phyloP scores from a whole-genome alignment of 2,888 invertebrate genomes.

The Seira sanloemensis region DNA sequence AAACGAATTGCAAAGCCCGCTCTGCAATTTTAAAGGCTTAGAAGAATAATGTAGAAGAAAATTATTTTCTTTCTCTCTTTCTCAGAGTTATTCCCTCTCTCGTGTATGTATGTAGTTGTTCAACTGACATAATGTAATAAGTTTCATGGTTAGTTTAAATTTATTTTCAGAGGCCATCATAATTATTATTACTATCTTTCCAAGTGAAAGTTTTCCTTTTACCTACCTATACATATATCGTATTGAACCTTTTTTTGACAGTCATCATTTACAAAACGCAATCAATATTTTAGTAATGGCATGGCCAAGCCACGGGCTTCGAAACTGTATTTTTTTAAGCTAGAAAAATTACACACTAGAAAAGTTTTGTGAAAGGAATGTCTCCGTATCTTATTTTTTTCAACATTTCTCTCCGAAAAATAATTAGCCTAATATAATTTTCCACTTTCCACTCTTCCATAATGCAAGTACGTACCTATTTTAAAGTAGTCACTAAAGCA shows the following conservation, averaged over 20 bases:
- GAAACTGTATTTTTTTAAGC: not conserved
- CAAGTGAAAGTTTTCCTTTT: no score
- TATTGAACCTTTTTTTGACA: not conserved
- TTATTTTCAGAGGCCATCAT: conserved; percentile 5
- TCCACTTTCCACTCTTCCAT: not conserved
- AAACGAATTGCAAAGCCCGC: conserved; percentile 66
- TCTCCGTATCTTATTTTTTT: not conserved
- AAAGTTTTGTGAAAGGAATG: not conserved
- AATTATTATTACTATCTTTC: not conserved
- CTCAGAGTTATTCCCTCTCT: not conserved
- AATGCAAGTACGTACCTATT: not conserved
- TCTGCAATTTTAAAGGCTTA: conserved; percentile 51
- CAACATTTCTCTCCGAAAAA: not conserved
- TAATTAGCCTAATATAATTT: not conserved
- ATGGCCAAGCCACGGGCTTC: not conserved
- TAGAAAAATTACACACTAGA: not conserved
- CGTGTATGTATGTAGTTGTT: not conserved
- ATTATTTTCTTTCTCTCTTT: not conserved
- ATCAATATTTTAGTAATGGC: not conserved
- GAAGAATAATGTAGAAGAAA: not conserved
- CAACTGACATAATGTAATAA: not conserved
- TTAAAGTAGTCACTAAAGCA: not conserved
- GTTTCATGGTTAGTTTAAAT: not conserved
- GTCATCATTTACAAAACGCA: not conserved
- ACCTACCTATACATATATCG: not conserved